Evolutionary conservation across 2,888 invertebrate species (phyloP), one percentile per base, ranked within the genome.

Genomic region (Petrolisthes cinctipes): DNA sequence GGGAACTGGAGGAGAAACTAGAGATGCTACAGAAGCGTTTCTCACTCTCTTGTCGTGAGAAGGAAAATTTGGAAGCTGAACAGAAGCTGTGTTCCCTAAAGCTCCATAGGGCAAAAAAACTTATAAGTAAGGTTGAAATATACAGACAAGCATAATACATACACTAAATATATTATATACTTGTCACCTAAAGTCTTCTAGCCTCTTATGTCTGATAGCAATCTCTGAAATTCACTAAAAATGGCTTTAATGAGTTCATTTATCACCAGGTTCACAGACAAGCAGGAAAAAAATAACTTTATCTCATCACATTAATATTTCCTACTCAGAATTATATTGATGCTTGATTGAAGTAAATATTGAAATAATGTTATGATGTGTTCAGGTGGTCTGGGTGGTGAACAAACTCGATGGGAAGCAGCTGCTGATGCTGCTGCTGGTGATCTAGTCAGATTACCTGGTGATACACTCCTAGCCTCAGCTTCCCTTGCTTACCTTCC

Each of bases 401-500:
- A 95, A 92, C 89, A 84, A 71, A 95, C 95, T 89, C 95, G 97
- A 79, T 98, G 98, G 98, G 95, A 95, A 92, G 92, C 94, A 91
- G 96, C 96, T 0, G 96, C 96, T 4, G 94, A 94, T 91, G 93
- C 94, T 0, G 93, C 97, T 83, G 96, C 96, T 92, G 94, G 94
- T 91, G 94, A 95, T 92, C 97, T 96, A 92, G 95, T 95, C 23
- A 95, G 95, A 92, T 93, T 98, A 86, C 96, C 96, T 0, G 98
- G 98, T 0, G 97, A 98, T 93, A 97, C 97, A 92, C 93, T 98
- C 51, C 93, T 97, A 84, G 95, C 97, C 0, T 96, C 96, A 0
- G 97, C 96, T 11, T 97, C 97, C 93, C 94, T 97, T 81, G 97
- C 97, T 4, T 98, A 98, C 93, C 94, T 97, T 91, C 97, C 98